Evolutionary conservation across 2,888 invertebrate species (phyloP), one percentile per base, ranked within the genome.

Genomic region (Pammene aurita): DNA sequence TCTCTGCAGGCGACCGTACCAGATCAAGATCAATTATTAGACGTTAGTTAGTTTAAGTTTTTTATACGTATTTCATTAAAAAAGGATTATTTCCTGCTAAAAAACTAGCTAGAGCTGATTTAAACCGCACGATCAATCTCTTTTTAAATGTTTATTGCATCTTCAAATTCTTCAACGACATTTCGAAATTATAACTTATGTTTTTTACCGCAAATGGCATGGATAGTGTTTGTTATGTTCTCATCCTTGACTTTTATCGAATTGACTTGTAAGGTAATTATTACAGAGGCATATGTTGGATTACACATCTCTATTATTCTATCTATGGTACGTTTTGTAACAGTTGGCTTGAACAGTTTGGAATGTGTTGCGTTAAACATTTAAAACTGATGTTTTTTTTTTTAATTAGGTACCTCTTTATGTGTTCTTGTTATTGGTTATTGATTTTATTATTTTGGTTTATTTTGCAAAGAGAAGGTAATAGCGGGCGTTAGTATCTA

Each of bases 211-310:
- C n/a, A 58, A 34, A 52, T 38, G 10, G 60, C 52, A 58, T 41
- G 50, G 56, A 58, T 64, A 44, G 58, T 58, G 48, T 57, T 64
- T 50, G 66, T 48, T 41, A 48, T 57, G 10, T 35, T 11, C 68
- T 48, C 60, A 69, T 54, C 69, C 69, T 69, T 69, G 69, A 69
- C 69, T 69, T 69, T 69, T 68, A 56, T 62, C 46, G 7, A 14
- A 42, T 55, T 55, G 54, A 54, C 34, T 34, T 34, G 64, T 41
- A 44, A 54, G 38, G 48, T 65, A 67, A 67, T 63, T 50, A 69
- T 55, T 65, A 60, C 54, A 44, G 54, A 60, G 54, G 52, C 69
- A 65, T 60, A 69, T 65, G 60, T 65, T 46, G 41, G 50, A 60
- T 69, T 65, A 65, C 69, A 65, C 64, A 69, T 65, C 38, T 16